phyloP scores from a whole-genome alignment of 2,113 vertebrate genomes.

The Chaenogobius annularis region DNA sequence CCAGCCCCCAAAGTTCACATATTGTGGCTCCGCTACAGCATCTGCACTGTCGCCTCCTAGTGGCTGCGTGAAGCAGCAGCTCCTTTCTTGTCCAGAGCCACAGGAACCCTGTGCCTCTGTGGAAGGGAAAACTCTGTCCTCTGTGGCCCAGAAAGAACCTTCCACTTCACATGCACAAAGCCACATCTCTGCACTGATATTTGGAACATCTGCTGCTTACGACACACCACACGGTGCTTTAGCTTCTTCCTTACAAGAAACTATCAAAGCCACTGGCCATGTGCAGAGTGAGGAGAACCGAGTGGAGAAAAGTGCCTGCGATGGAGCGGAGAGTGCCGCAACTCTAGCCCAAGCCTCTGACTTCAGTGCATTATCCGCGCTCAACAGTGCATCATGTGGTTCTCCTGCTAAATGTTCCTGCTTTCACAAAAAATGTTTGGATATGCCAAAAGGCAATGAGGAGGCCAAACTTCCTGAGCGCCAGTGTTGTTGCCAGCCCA shows the following conservation, averaged over 20 bases:
- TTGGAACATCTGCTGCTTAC: constrained; percentile 56
- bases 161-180: constrained; percentile 23
- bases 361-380: constrained; percentile 84
- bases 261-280: constrained; percentile 1
- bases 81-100: constrained; percentile 71
- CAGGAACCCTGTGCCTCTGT: constrained; percentile 48
- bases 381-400: constrained; percentile 63
- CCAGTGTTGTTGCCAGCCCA: constrained; percentile 75
- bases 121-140: not conserved
- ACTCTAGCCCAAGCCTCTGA: constrained; percentile 67
- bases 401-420: constrained; percentile 33
- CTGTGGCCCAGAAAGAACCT: constrained; percentile 69
- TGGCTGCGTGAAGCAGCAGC: constrained; percentile 81
- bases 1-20: constrained; percentile 93
- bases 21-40: constrained; percentile 79
- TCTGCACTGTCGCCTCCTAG: constrained; percentile 59
- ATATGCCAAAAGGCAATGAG: constrained; percentile 1
- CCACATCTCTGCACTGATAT: constrained; percentile 57
- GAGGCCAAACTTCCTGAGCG: not conserved
- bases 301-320: constrained; percentile 23
- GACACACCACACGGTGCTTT: constrained; percentile 48
- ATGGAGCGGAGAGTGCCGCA: constrained; percentile 4
- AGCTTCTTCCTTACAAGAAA: constrained; percentile 28
- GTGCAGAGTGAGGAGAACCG: constrained; percentile 27
- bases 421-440: not conserved